phyloP scores from a whole-genome alignment of 2,888 invertebrate genomes.

The Amphipyra tragopoginis region DNA sequence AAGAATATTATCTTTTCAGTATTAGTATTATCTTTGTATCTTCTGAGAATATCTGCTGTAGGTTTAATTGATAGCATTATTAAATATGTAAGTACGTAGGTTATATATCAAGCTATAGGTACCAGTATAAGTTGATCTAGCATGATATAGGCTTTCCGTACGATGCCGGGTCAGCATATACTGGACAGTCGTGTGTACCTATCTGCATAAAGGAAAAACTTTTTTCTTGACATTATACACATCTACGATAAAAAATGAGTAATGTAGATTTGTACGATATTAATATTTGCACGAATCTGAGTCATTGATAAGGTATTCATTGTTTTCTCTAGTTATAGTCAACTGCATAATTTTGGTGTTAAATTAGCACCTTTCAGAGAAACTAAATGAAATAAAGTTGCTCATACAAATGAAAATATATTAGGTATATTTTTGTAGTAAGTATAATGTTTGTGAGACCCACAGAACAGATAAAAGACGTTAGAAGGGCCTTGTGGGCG shows the following conservation, averaged over 20 bases:
- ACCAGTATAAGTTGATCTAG: too few species aligned
- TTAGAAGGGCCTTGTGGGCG: too few species aligned
- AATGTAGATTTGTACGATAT: slow-evolving; percentile 39
- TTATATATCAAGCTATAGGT: too few species aligned
- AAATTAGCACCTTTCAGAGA: slow-evolving; percentile 7
- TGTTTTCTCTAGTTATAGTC: slow-evolving; percentile 16
- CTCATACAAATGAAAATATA: background rate
- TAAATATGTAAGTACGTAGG: too few species aligned
- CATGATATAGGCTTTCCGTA: too few species aligned
- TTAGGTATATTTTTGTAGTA: too few species aligned
- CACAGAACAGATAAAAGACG: too few species aligned
- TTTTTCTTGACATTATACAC: background rate
- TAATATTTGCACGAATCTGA: slow-evolving; percentile 35
- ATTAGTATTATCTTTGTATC: background rate
- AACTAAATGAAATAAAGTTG: background rate
- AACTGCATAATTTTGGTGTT: slow-evolving; percentile 1
- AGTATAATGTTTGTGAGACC: too few species aligned
- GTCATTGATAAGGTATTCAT: slow-evolving; percentile 33
- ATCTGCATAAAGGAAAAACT: background rate
- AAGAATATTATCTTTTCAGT: too few species aligned
- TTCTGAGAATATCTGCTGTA: slow-evolving; percentile 9
- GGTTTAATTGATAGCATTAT: slow-evolving; percentile 3
- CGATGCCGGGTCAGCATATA: too few species aligned
- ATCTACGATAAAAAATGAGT: slow-evolving; percentile 26
- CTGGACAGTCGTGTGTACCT: too few species aligned